Conservation (phyloP, 2,113 vertebrate species). For the Condylura cristata region DNA sequence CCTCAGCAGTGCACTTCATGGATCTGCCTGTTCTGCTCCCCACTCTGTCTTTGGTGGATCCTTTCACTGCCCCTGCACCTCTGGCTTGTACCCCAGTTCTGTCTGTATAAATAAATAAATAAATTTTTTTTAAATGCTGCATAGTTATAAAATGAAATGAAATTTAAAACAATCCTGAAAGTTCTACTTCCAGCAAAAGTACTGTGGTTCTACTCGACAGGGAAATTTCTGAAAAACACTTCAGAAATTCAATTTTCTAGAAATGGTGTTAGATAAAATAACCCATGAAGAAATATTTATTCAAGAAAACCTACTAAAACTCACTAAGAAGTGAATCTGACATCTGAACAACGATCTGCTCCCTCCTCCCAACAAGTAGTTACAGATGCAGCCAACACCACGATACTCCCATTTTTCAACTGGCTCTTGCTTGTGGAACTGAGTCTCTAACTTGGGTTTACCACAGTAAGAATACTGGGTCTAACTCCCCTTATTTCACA, state of each 20-base stretch:
- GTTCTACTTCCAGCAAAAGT: neutral
- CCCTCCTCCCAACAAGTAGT: too few species aligned
- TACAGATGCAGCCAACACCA: neutral
- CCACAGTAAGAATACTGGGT: neutral
- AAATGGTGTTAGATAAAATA: neutral
- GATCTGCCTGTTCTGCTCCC: too few species aligned
- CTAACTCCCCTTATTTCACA: neutral
- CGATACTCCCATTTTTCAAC: neutral
- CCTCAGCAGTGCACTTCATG: too few species aligned
- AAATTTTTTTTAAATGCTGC: too few species aligned
- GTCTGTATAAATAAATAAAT: too few species aligned
- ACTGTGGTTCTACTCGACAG: neutral
- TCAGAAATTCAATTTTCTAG: neutral
- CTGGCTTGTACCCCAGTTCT: too few species aligned
- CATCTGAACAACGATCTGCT: neutral
- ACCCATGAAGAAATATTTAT: neutral
- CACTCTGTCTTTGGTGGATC: too few species aligned
- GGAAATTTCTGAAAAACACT: neutral
- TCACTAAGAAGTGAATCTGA: neutral
- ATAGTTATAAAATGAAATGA: neutral
- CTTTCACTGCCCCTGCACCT: too few species aligned
- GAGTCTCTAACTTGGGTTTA: neutral
- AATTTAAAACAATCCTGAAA: neutral
- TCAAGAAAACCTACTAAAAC: neutral
- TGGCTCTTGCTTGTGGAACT: neutral